Evolutionary conservation across 2,797 vertebrate species (phyloP).

Genomic region (Melanotaenia trifasciata): DNA sequence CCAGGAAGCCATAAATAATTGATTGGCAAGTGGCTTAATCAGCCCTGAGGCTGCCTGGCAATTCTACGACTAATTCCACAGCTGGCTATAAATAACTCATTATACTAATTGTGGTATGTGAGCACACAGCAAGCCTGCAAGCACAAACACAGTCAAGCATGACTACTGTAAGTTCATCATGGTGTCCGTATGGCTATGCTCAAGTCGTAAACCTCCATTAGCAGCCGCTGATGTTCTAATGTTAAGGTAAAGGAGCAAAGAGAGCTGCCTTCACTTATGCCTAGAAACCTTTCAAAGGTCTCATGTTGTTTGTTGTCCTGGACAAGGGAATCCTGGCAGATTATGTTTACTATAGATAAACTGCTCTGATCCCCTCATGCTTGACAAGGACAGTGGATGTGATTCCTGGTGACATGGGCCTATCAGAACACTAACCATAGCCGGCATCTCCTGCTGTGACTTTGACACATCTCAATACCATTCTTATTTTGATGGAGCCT

Average conservation of each 20-base stretch:
- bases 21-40: slow-evolving; percentile 84
- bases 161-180: slow-evolving; percentile 61
- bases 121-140: slow-evolving; percentile 70
- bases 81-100: slow-evolving; percentile 85
- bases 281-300: slow-evolving; percentile 24
- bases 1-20: slow-evolving; percentile 85
- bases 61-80: slow-evolving; percentile 80
- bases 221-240: slow-evolving; percentile 4
- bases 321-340: slow-evolving; percentile 32
- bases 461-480: slow-evolving; percentile 68
- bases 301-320: neutral
- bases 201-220: slow-evolving; percentile 37
- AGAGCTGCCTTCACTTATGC: slow-evolving; percentile 15
- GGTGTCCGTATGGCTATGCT: slow-evolving; percentile 55
- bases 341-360: slow-evolving; percentile 58
- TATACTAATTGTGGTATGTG: slow-evolving; percentile 80
- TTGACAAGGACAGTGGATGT: slow-evolving; percentile 60
- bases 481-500: slow-evolving; percentile 58
- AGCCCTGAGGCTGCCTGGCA: slow-evolving; percentile 75
- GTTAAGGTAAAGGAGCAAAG: slow-evolving; percentile 16
- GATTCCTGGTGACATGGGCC: slow-evolving; percentile 59
- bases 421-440: slow-evolving; percentile 54
- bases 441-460: slow-evolving; percentile 61
- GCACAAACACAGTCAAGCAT: slow-evolving; percentile 73
- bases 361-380: slow-evolving; percentile 39